Conservation (phyloP, 1,140 invertebrate genomes). For the Oryctes rhinoceros region DNA sequence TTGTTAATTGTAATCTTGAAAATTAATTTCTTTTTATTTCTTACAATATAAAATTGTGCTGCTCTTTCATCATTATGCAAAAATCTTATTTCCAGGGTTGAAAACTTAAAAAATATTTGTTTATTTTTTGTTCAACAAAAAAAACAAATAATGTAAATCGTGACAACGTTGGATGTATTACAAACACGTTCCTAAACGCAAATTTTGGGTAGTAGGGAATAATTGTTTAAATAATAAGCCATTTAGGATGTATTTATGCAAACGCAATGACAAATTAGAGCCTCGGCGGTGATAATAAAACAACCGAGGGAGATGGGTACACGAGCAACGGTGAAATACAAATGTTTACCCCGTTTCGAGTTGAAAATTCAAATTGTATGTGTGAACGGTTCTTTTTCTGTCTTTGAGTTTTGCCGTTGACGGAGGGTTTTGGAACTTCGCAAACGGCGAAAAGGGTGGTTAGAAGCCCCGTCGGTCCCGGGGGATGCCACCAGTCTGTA, state of each 20-base stretch:
- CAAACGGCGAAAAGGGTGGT: slow-evolving; percentile 50
- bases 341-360: slow-evolving; percentile 28
- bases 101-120: no score
- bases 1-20: no score
- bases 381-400: slow-evolving; percentile 41
- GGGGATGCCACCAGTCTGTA: slow-evolving; percentile 56
- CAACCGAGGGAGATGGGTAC: neutral
- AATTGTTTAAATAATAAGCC: slow-evolving; percentile 15
- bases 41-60: no score
- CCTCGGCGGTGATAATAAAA: slow-evolving; percentile 11
- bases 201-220: neutral
- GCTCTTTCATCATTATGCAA: no score
- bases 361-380: slow-evolving; percentile 40
- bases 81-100: no score
- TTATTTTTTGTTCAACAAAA: neutral
- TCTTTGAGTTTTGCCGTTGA: slow-evolving; percentile 39
- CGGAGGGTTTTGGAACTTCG: slow-evolving; percentile 35
- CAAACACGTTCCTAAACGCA: neutral
- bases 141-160: neutral
- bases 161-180: neutral
- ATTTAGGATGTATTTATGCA: slow-evolving; percentile 19
- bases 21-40: no score
- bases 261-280: slow-evolving; percentile 14
- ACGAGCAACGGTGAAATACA: neutral
- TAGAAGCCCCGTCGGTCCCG: slow-evolving; percentile 54